Percentiles rank a stretch among this genome's conserved stretches.
Evolutionary conservation across 1,140 invertebrate species (phyloP).

Genomic region (Meloidogyne hapla): DNA sequence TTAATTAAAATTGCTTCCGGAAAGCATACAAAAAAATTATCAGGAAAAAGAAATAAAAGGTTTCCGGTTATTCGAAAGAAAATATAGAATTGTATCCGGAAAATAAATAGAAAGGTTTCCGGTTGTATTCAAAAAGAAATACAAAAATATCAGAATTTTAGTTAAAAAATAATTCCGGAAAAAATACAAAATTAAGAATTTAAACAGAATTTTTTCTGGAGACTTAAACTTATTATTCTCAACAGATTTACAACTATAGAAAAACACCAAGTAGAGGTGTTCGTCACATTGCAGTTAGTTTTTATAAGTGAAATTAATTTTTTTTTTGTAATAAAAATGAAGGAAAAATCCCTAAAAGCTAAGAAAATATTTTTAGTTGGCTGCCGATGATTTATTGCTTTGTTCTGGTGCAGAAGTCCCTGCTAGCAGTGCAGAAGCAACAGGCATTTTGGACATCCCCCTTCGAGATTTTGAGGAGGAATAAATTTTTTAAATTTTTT

Average conservation of each 20-base stretch:
- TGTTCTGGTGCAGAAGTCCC: constrained; percentile 58
- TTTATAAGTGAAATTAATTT: constrained; percentile 8
- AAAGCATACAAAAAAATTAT: no score
- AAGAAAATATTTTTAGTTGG: constrained; percentile 42
- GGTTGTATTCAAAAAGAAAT: no score
- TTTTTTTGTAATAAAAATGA: no score
- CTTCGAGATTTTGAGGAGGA: constrained; percentile 45
- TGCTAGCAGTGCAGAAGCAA: constrained; percentile 39
- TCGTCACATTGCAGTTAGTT: constrained; percentile 76
- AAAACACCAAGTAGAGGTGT: constrained; percentile 76
- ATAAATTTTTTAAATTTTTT: not conserved
- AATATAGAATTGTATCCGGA: no score
- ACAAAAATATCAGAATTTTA: no score
- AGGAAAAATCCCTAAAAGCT: constrained; percentile 4
- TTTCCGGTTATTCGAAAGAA: no score
- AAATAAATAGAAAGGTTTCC: no score
- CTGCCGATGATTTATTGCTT: constrained; percentile 61
- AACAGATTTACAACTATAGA: constrained; percentile 77
- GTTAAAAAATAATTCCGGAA: no score
- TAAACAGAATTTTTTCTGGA: not conserved
- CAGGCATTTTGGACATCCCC: constrained; percentile 56
- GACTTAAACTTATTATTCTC: not conserved
- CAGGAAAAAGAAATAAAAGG: no score
- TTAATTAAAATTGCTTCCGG: not conserved
- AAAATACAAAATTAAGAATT: no score